Evolutionary conservation across 1,140 invertebrate species (phyloP).

Genomic region (Heliconius hewitsoni): DNA sequence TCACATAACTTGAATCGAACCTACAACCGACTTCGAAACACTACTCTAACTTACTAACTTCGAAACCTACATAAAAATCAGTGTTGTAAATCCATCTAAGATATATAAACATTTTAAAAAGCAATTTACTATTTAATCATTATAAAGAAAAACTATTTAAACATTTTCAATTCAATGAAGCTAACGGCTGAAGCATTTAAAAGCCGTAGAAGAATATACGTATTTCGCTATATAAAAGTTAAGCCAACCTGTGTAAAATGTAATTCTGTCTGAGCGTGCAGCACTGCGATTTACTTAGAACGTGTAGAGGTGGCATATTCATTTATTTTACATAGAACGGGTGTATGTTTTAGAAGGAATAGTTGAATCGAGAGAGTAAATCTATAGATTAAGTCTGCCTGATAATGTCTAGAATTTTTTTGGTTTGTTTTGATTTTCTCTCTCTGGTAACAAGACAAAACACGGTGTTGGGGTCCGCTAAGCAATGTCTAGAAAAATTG

Average conservation of each 20-base stretch:
- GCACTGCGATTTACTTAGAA: constrained; percentile 25
- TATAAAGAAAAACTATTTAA: constrained; percentile 7
- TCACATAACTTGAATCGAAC: no score
- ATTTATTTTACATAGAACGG: constrained; percentile 3
- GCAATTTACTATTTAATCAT: background rate
- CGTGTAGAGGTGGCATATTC: constrained; percentile 32
- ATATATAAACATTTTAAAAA: no score
- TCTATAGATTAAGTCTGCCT: background rate
- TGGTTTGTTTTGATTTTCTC: no score
- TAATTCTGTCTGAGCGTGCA: constrained; percentile 36
- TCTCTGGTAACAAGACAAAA: no score
- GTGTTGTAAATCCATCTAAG: no score
- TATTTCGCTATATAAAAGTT: constrained; percentile 10
- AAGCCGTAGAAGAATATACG: constrained; percentile 1
- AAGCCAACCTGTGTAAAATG: constrained; percentile 36
- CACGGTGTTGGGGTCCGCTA: no score
- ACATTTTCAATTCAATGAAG: constrained; percentile 3
- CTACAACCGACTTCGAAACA: no score
- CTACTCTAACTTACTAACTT: no score
- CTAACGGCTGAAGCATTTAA: constrained; percentile 4
- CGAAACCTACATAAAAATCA: no score
- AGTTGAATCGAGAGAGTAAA: background rate
- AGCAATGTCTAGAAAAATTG: no score
- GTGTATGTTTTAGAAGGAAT: background rate
- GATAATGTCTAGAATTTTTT: no score